Base-by-base conservation (phyloP, 2,888 invertebrate species). In the Drosophila emarginata region DNA sequence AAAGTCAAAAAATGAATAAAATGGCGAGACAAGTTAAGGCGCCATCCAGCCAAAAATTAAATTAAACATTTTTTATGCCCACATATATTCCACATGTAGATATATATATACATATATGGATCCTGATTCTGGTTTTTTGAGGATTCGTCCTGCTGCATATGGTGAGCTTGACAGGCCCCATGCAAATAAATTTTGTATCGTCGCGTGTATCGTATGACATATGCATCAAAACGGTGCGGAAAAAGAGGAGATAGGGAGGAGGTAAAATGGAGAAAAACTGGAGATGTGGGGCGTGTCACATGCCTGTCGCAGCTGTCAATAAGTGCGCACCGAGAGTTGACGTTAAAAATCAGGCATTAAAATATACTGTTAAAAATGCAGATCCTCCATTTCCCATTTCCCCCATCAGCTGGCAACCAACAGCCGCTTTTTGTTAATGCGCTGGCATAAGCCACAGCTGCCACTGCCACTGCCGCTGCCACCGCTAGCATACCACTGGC, bases 311-410 rank as follows among this genome's bases (percentile, higher is more conserved):
- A 85, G 89, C 89, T 85, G 85, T 85, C 89, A 85, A 85, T 85
- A 85, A 85, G 85, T 85, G 71, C 80, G 85, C 77, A 64, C 45
- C 45, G 45, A 45, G 83, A 74, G 80, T 79, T 76, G 79, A 85
- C 85, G 85, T 81, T 85, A 87, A 83, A 83, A 87, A 87, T 87
- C 82, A 82, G 79, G 82, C 86, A 83, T 83, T 83, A 87, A 83
- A 83, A 83, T 87, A 82, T 85, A 86, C 80, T 82, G 82, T 87
- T 87, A 87, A 87, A 80, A 87, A 85, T 85, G 82, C 87, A 83
- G 82, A 79, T 59, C 11, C 51, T 11, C 45, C 58, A 26, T 45
- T 28, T 50, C 62, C 78, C 54, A 51, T 11, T 32, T 32, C 32
- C 63, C 50, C 52, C 71, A 32, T 23, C 50, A 15, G 50, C 9